phyloP scores from a whole-genome alignment of 1,140 invertebrate species.

The Bombyx mandarina region DNA sequence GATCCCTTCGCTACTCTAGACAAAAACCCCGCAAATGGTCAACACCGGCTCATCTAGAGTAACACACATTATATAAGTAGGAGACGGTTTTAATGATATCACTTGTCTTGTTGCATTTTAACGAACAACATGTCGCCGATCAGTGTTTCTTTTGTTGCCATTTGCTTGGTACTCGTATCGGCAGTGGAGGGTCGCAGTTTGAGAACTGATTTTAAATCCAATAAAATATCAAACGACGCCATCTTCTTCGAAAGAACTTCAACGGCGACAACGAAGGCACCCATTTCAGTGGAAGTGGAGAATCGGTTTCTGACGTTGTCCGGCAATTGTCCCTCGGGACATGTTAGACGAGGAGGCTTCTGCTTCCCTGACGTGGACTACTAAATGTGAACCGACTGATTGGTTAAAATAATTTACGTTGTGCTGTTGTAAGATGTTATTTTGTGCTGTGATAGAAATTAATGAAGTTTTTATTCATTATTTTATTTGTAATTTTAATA shows the following conservation, averaged over 20 bases:
- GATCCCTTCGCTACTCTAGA: no score
- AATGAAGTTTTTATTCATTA: no score
- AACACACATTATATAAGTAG: background rate
- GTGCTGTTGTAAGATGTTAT: no score
- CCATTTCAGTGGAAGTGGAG: constrained; percentile 1
- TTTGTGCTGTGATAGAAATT: no score
- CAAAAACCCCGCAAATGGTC: no score
- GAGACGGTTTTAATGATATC: background rate
- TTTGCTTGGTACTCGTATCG: background rate
- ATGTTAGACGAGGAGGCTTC: constrained; percentile 10
- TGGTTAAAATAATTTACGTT: no score
- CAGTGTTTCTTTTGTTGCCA: background rate
- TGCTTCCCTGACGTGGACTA: constrained; percentile 15
- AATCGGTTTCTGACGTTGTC: background rate
- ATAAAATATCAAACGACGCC: no score
- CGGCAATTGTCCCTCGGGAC: constrained; percentile 4
- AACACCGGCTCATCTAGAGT: background rate
- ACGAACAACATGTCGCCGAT: background rate
- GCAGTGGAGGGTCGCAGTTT: no score
- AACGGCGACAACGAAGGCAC: background rate
- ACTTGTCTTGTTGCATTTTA: no score
- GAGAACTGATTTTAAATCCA: no score
- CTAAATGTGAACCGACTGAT: background rate
- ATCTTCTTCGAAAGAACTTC: no score
- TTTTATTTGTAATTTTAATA: no score